Base-by-base conservation (phyloP, 1,140 invertebrate species). In the Drosophila mojavensis region DNA sequence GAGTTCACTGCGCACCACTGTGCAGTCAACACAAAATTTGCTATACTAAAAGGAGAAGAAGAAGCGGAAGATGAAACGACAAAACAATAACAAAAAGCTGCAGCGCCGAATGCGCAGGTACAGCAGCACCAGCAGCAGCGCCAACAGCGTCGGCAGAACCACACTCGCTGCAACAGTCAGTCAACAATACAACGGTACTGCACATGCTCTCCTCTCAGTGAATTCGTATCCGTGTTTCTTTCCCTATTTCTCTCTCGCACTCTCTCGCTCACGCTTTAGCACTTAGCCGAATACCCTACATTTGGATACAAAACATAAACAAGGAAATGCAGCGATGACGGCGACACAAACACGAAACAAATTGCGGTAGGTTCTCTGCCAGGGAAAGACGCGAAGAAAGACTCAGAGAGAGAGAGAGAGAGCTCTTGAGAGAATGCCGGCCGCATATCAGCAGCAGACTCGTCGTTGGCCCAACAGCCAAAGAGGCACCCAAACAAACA, bases 401-500 rank as follows among this genome's bases (percentile, higher is more conserved):
- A 62, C 60, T 41, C 3, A 36, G 39, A 41, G 43, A 53, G 28
- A 68, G 60, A 48, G 48, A 39, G 45, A 20, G 43, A 54, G 36
- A 10, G 24, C 28, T 36, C 10, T 39, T 15, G 24, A 73, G 36
- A 62, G 67, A 43, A 85, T 51, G 82, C 82, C 83, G 83, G 79
- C 68, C 61, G 70, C 70, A 65, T 39, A 60, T 33, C 30, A 51
- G 43, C 56, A 71, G 30, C 43, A 4, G 10, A 51, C 47, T 36
- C 24, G 30, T n/a, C 51, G 69, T 68, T 72, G 79, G 56, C 41
- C 73, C 75, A 75, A 76, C 80, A 81, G 60, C 53, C 71, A 75
- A 73, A 74, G 75, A 66, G 75, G 84, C 79, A 88, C 84, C 84
- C 84, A 89, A 88, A 88, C 83, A 88, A 88, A 88, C 77, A 89